Base-by-base conservation (phyloP, 23 tunicate genomes). In the Oikopleura dioica region DNA sequence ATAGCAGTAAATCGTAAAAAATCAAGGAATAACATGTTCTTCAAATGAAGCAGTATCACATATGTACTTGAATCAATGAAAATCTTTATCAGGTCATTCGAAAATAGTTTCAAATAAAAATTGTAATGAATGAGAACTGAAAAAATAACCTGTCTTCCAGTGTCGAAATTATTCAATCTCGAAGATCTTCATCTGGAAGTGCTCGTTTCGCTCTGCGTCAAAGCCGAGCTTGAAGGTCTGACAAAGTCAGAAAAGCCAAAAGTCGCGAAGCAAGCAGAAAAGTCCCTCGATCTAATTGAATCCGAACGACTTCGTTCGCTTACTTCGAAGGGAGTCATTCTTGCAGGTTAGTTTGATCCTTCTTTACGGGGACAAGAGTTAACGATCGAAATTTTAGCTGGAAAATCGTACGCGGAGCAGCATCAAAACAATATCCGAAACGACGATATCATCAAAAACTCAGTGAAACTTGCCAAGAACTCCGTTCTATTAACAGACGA, bases 401-500 rank as follows among this genome's bases (percentile, higher is more conserved):
- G 72, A 2, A 63, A 63, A 63, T 12, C 4, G 16, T 63, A 63
- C 26, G 72, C 30, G 32, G 72, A 63, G 33, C 30, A 12, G 5
- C 16, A 63, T 21, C 30, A 63, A 63, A 31, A 63, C 16, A 24
- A 31, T 12, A 63, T 28, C 2, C 72, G 72, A 63, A 63, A 63
- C 33, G 72, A 63, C 33, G 72, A 63, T 31, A 63, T 63, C 2
- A 63, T 63, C 29, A 63, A 63, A 63, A 63, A 63, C 26, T 63
- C 72, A 12, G 72, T 28, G 4, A 63, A 63, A 63, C 2, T 12
- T 28, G 30, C 26, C 2, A 23, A 2, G 16, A 31, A 31, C 29
- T 23, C 72, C 26, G 33, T 63, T 16, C 72, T 63, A 12, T 31
- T 63, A 5, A 63, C 72, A 21, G 72, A 63, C 33, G 72, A 63